Evolutionary conservation across 2,797 vertebrate genomes (phyloP).

Genomic region (Nannoperca obscura): DNA sequence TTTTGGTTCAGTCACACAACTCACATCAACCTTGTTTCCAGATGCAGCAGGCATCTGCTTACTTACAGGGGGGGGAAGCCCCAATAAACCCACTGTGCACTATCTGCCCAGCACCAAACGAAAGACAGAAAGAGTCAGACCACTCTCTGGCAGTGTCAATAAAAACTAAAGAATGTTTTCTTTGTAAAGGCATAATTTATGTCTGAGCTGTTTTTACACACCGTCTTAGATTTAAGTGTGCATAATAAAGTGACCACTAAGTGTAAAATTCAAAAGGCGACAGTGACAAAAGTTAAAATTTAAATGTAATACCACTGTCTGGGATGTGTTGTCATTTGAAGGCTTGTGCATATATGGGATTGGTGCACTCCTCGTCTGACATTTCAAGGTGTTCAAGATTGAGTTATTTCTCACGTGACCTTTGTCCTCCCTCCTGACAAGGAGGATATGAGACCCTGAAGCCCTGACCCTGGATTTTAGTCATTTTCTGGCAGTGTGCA

Average conservation of each 20-base stretch:
- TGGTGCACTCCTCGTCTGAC: neutral
- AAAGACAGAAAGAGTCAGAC: neutral
- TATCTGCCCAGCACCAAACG: neutral
- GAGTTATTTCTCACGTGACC: neutral
- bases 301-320: neutral
- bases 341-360: neutral
- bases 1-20: no score
- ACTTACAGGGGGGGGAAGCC: neutral
- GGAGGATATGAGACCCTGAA: conserved; percentile 3
- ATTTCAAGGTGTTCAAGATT: conserved; percentile 9
- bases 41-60: neutral
- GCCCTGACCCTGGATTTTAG: conserved; percentile 1
- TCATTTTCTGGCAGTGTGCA: conserved; percentile 4
- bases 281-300: neutral
- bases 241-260: neutral
- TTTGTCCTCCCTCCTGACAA: neutral
- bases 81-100: neutral
- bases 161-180: no score
- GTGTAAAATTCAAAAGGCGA: neutral
- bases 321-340: conserved; percentile 8
- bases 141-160: neutral
- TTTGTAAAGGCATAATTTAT: neutral
- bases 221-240: neutral
- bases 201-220: neutral
- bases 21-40: neutral